Evolutionary conservation across 2,888 invertebrate species (phyloP), one percentile per base, ranked within the genome.

Genomic region (Scelioninae gen. 1): DNA sequence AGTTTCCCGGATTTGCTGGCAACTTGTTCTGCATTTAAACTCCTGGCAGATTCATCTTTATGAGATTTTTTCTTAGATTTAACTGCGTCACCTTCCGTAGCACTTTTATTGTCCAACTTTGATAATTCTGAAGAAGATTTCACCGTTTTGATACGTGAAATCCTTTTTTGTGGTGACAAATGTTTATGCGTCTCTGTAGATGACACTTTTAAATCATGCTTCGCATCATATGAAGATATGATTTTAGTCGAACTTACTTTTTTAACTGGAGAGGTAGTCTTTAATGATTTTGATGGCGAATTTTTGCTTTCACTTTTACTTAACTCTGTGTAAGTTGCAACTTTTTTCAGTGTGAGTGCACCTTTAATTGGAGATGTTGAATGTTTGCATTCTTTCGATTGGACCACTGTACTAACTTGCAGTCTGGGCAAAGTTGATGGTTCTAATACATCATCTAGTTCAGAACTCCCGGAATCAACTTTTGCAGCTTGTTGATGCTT

Each of bases 381-480:
- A 15, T 56, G 66, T 66, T 84, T 66, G 32, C 11, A 38, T 51
- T 71, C 75, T 47, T 63, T 83, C 31, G 34, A n/a, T 31, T 43
- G 47, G 53, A 6, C 32, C 8, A 55, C 1, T 16, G 15, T 47
- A 65, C 40, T 53, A 5, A 60, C 32, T 49, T 66, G 66, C 23
- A 13, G 43, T 49, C 6, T 34, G 1, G 43, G 16, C 47, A 58
- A 23, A 51, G 16, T 72, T 85, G 53, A 43, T n/a, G 10, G 88
- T 45, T 89, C 89, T 0, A 80, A 51, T 6, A 47, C 16, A 9
- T 91, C 89, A 4, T 91, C 89, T 7, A 87, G 78, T 47, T 90
- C 91, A 0, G 89, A 90, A 69, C 89, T 90, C 15, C 86, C 90
- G 0, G 90, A 88, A 49, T 89, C 90, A 8, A 86, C 82, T 13